phyloP scores from a whole-genome alignment of 37 sponge, comb jelly and placozoan species.

The Chondrilla cf. caribensis region DNA sequence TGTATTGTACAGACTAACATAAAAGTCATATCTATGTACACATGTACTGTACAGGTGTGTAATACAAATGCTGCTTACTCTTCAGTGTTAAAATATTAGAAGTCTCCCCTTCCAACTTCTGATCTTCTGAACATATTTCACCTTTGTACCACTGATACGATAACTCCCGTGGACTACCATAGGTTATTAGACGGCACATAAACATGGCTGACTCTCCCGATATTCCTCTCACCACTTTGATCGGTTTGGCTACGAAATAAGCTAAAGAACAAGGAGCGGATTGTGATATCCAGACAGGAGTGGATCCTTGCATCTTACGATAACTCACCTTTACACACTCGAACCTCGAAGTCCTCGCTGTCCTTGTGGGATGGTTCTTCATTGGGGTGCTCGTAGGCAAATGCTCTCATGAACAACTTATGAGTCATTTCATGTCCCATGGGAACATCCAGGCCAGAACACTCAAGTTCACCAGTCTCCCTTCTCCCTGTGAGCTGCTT shows the following conservation, averaged over 20 bases:
- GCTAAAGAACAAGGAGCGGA: neutral
- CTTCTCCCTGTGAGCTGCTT: too few relatives aligned
- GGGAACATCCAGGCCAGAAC: too few relatives aligned
- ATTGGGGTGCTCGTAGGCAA: too few relatives aligned
- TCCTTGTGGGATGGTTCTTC: neutral
- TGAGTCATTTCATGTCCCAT: too few relatives aligned
- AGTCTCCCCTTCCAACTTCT: neutral
- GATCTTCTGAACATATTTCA: neutral
- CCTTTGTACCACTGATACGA: constrained; percentile 1
- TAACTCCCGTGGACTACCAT: neutral
- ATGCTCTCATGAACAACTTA: neutral
- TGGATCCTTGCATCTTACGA: too few relatives aligned
- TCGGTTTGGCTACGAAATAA: neutral
- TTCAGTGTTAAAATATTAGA: neutral
- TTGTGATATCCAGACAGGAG: neutral
- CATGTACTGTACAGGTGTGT: too few relatives aligned
- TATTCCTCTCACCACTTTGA: neutral
- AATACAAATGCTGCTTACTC: too few relatives aligned
- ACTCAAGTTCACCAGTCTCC: too few relatives aligned
- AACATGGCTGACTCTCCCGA: neutral
- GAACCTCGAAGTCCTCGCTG: neutral
- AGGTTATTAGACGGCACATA: neutral
- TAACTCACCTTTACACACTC: neutral
- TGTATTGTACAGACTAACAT: too few relatives aligned
- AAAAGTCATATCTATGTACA: too few relatives aligned